A percentile compares a stretch with the other conserved stretches of the same genome.
Evolutionary conservation across 1,140 invertebrate genomes (phyloP).

Genomic region (Ylistrum balloti): DNA sequence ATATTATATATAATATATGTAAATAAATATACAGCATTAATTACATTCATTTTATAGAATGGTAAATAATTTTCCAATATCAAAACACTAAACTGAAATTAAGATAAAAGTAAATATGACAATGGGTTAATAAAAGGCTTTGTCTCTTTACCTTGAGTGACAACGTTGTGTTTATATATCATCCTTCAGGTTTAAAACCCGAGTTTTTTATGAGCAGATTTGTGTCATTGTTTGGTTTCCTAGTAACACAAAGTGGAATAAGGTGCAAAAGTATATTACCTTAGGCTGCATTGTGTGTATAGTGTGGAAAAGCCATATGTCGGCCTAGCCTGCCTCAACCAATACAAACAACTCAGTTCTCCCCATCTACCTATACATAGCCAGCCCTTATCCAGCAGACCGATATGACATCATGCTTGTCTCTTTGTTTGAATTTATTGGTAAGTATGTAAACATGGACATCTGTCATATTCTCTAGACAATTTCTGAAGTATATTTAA

Average conservation of each 20-base stretch:
- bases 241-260: slow-evolving; percentile 35
- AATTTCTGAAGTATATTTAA: slow-evolving; percentile 21
- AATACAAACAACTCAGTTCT: background rate
- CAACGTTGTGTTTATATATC: background rate
- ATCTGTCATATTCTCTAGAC: slow-evolving; percentile 38
- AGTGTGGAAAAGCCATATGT: background rate
- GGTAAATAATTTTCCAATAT: too few species aligned
- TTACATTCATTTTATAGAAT: too few species aligned
- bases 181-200: background rate
- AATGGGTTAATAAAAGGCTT: background rate
- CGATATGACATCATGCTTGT: slow-evolving; percentile 23
- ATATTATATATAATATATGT: too few species aligned
- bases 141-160: background rate
- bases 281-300: slow-evolving; percentile 30
- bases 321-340: background rate
- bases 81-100: too few species aligned
- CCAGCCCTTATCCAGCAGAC: background rate
- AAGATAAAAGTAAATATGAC: too few species aligned
- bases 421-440: slow-evolving; percentile 40
- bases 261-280: slow-evolving; percentile 38
- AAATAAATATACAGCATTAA: too few species aligned
- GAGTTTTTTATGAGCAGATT: slow-evolving; percentile 1
- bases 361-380: slow-evolving; percentile 32
- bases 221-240: slow-evolving; percentile 38
- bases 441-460: slow-evolving; percentile 34